Base-by-base conservation (phyloP, 1,140 invertebrate genomes). In the Zophobas morio region DNA sequence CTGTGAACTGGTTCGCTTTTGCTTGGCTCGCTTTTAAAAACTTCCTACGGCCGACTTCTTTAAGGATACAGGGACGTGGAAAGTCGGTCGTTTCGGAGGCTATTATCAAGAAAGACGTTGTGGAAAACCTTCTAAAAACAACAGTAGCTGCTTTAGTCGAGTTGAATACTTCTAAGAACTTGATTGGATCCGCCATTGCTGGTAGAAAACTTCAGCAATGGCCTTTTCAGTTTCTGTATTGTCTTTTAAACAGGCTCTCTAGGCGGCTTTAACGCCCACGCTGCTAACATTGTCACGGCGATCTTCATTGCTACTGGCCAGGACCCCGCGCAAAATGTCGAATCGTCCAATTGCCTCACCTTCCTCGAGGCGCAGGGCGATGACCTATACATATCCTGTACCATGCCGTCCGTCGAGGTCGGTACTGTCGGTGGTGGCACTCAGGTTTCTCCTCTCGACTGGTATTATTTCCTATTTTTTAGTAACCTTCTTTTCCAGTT, bases 401-500 rank as follows among this genome's bases (percentile, higher is more conserved):
- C 98, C 0, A 99, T 99, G 98, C 98, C 98, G 0, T 98, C 95
- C n/a, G 91, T 99, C 81, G 99, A 99, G 89, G 93, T 99, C 51
- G 99, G 98, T 47, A 99, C 98, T 0, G 91, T 99, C 1, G 99
- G 99, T 34, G 99, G 99, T 40, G 99, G 99, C 4, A 99, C 99
- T 0, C 92, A 96, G n/a, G 88, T 99, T 56, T n/a, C n/a, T n/a
- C n/a, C n/a, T n/a, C n/a, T n/a, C n/a, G n/a, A n/a, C n/a, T n/a
- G n/a, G n/a, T n/a, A n/a, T n/a, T n/a, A n/a, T n/a, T n/a, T n/a
- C n/a, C n/a, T n/a, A n/a, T n/a, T n/a, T n/a, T n/a, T n/a, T n/a
- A n/a, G n/a, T n/a, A n/a, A n/a, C n/a, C n/a, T n/a, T n/a, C n/a
- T n/a, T n/a, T n/a, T n/a, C n/a, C n/a, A n/a, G n/a, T n/a, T n/a